Percentiles rank a stretch among this genome's conserved stretches.
These are phyloP conservation scores for Neoscelio sp. DNA, from an alignment of 2,888 invertebrate genomes.

Conservation along the genomic window DNA sequence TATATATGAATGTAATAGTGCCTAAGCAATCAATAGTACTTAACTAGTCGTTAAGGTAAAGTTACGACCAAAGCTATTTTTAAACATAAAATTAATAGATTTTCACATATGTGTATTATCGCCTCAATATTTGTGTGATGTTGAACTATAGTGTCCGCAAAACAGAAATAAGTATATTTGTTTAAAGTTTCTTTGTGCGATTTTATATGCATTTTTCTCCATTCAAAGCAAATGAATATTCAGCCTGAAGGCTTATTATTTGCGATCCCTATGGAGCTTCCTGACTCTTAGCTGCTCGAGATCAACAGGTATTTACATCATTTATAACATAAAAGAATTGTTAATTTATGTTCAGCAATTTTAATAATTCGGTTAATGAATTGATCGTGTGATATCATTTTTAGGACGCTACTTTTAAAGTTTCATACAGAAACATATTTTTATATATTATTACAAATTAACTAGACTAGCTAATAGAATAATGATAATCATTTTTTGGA, in stretches of 20 bases:
- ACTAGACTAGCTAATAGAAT: too few relatives aligned
- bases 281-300: slow-evolving; percentile 39
- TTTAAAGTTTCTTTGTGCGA: slow-evolving; percentile 17
- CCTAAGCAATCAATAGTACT: slow-evolving; percentile 36
- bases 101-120: too few relatives aligned
- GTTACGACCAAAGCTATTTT: background rate
- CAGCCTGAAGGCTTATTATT: slow-evolving; percentile 46
- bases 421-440: too few relatives aligned
- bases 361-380: background rate
- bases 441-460: too few relatives aligned
- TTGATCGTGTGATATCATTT: background rate
- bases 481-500: too few relatives aligned
- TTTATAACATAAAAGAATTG: slow-evolving; percentile 26
- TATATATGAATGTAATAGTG: slow-evolving; percentile 16
- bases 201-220: slow-evolving; percentile 30
- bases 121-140: slow-evolving; percentile 7
- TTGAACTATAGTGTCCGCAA: background rate
- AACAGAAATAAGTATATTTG: slow-evolving; percentile 18
- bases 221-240: slow-evolving; percentile 35
- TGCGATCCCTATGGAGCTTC: slow-evolving; percentile 28
- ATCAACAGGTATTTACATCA: slow-evolving; percentile 57
- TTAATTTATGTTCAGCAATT: background rate
- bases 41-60: slow-evolving; percentile 11
- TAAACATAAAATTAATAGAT: background rate
- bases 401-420: background rate